Conservation (phyloP, 1,140 invertebrate genomes). For the Neelides sp. region DNA sequence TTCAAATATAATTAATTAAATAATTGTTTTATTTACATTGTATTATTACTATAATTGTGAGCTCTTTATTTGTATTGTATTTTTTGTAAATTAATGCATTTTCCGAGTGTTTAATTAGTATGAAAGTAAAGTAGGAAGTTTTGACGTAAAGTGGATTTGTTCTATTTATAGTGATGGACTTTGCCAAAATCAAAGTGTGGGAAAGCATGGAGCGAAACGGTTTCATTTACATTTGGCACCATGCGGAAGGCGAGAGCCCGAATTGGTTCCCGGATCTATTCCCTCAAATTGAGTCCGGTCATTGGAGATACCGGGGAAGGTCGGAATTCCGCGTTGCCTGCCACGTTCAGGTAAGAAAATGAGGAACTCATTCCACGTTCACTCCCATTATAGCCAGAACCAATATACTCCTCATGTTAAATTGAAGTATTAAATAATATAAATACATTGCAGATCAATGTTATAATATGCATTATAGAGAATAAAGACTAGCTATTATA, state of each 20-base stretch:
- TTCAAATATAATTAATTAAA: background rate
- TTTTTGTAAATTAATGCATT: background rate
- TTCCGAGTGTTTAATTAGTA: too few relatives aligned
- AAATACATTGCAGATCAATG: too few relatives aligned
- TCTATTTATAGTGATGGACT: slow-evolving; percentile 30
- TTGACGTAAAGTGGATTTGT: background rate
- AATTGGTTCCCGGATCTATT: slow-evolving; percentile 52
- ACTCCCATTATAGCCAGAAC: too few relatives aligned
- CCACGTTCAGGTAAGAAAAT: slow-evolving; percentile 49
- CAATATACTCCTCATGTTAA: too few relatives aligned
- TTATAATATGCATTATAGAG: too few relatives aligned
- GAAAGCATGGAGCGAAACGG: slow-evolving; percentile 52
- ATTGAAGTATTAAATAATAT: too few relatives aligned
- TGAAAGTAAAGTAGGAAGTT: background rate
- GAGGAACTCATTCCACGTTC: too few relatives aligned
- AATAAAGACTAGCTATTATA: too few relatives aligned
- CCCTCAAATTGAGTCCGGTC: slow-evolving; percentile 41
- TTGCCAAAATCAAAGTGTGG: slow-evolving; percentile 52
- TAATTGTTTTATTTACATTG: slow-evolving; percentile 10
- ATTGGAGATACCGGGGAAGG: slow-evolving; percentile 56
- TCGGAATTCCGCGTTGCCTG: slow-evolving; percentile 61
- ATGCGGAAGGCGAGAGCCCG: slow-evolving; percentile 56
- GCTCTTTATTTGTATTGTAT: background rate
- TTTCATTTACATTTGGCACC: slow-evolving; percentile 70
- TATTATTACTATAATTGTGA: too few relatives aligned